phyloP scores from a whole-genome alignment of 2,113 vertebrate species.

The Labeo catla region DNA sequence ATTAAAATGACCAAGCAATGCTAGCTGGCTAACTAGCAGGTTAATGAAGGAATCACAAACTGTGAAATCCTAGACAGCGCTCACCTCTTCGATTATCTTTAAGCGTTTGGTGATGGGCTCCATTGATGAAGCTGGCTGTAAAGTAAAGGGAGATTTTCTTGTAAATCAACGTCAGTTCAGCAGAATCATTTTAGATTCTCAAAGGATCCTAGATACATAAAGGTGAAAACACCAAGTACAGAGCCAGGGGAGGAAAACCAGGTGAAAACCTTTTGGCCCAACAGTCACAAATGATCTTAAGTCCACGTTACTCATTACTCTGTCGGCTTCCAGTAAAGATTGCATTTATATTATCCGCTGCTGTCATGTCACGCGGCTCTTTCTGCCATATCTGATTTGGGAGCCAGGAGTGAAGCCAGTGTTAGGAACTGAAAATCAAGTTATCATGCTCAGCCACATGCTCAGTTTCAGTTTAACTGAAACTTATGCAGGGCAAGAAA shows the following conservation, averaged over 20 bases:
- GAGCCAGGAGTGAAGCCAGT: not conserved
- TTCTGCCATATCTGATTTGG: not conserved
- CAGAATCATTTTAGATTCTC: not conserved
- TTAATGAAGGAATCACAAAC: not conserved
- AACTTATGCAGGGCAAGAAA: not conserved
- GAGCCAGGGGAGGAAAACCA: conserved; percentile 24
- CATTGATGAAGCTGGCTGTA: conserved; percentile 78
- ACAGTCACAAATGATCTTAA: conserved; percentile 43
- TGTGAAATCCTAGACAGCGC: conserved; percentile 21
- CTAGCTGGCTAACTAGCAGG: not conserved
- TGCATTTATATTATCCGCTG: too few species aligned
- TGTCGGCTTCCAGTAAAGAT: not conserved
- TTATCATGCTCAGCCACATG: conserved; percentile 41
- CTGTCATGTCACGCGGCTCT: not conserved
- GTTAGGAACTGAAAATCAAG: conserved; percentile 11
- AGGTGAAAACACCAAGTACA: conserved; percentile 16
- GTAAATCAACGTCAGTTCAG: not conserved
- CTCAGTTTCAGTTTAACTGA: conserved; percentile 38
- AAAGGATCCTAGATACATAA: not conserved
- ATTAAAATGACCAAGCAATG: not conserved
- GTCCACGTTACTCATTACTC: not conserved
- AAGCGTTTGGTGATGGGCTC: conserved; percentile 93
- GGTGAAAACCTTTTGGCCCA: conserved; percentile 31
- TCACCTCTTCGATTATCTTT: conserved; percentile 95
- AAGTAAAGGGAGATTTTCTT: conserved; percentile 8